Evolutionary conservation across 2,888 invertebrate genomes (phyloP).

Genomic region (Spisula solida): DNA sequence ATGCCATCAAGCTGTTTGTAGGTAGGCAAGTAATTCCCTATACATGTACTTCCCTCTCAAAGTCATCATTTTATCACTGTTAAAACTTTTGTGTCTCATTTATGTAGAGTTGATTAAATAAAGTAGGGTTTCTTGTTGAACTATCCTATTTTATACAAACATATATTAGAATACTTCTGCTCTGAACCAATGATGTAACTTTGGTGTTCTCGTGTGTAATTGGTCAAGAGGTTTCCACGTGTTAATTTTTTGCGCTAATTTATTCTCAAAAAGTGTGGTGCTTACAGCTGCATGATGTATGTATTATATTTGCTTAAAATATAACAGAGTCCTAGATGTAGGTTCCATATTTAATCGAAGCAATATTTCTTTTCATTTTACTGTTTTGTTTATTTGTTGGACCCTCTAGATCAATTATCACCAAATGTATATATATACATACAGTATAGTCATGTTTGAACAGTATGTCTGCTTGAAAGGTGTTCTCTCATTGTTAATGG

Average conservation of each 20-base stretch:
- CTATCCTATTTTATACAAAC: background rate
- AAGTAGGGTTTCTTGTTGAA: background rate
- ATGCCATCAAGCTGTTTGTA: constrained; percentile 10
- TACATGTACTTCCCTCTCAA: background rate
- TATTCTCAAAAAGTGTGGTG: constrained; percentile 23
- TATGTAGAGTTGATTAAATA: background rate
- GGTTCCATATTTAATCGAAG: constrained; percentile 41
- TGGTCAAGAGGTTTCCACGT: constrained; percentile 5
- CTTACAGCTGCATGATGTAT: constrained; percentile 18
- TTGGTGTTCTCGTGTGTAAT: constrained; percentile 10
- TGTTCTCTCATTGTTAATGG: background rate
- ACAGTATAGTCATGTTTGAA: constrained; percentile 19
- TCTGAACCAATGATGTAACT: constrained; percentile 19
- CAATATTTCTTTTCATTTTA: constrained; percentile 32
- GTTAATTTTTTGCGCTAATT: constrained; percentile 26
- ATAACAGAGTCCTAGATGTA: constrained; percentile 32
- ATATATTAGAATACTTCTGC: constrained; percentile 17
- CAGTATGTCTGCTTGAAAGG: constrained; percentile 21
- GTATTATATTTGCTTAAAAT: constrained; percentile 23
- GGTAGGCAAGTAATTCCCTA: background rate
- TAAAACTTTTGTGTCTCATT: background rate
- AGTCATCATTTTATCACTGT: background rate
- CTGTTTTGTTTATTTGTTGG: constrained; percentile 19
- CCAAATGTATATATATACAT: background rate
- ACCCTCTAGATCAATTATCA: constrained; percentile 25